These are phyloP conservation scores for Myiozetetes cayanensis DNA, from an alignment of 2,113 vertebrate genomes.

Conservation along the genomic window DNA sequence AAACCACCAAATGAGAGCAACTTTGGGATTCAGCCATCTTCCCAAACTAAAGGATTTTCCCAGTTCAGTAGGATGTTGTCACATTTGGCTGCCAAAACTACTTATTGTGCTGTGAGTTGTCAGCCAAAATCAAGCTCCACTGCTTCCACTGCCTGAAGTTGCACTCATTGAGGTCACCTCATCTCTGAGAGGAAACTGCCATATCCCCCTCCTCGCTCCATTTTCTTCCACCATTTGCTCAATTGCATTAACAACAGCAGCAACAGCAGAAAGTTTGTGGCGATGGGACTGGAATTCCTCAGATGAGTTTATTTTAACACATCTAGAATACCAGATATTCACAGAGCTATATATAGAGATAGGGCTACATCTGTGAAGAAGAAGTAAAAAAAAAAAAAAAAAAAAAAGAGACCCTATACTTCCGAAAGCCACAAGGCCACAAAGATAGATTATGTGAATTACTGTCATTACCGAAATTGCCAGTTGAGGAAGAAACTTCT, in stretches of 20 bases:
- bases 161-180: background rate
- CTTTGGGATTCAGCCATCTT: slow-evolving; percentile 3
- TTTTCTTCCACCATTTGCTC: background rate
- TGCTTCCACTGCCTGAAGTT: background rate
- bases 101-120: background rate
- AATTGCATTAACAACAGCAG: background rate
- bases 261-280: background rate
- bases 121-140: background rate
- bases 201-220: background rate
- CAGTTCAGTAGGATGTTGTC: slow-evolving; percentile 17
- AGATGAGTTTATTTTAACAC: background rate
- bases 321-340: background rate
- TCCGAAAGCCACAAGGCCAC: slow-evolving; percentile 71
- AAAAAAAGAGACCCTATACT: slow-evolving; percentile 45
- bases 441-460: slow-evolving; percentile 70
- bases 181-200: background rate
- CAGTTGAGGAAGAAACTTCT: slow-evolving; percentile 53
- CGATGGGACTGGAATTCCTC: background rate
- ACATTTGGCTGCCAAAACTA: background rate
- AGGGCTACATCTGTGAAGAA: background rate
- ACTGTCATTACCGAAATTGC: slow-evolving; percentile 79
- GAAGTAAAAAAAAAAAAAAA: background rate
- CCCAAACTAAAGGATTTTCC: background rate
- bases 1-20: background rate
- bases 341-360: slow-evolving; percentile 29